Percentiles rank a stretch among this genome's conserved stretches.
These are phyloP conservation scores for Heliconius sara DNA, from an alignment of 2,888 invertebrate genomes.

Conservation along the genomic window DNA sequence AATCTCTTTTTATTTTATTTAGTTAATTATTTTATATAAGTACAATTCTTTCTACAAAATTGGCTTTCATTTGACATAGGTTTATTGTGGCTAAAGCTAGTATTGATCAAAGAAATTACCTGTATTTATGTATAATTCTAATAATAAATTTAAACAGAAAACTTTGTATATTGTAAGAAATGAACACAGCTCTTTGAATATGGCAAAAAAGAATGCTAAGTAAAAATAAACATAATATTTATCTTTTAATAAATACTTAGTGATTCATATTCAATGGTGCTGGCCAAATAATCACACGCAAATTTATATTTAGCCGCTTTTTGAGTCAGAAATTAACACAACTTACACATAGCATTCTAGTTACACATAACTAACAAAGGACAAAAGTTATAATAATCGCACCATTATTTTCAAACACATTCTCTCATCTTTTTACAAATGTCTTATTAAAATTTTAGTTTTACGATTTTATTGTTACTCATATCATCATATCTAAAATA, in stretches of 20 bases:
- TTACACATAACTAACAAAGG: not conserved
- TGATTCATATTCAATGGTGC: not conserved
- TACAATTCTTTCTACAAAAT: slow-evolving; percentile 1
- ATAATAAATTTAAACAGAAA: slow-evolving; percentile 23
- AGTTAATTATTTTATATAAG: slow-evolving; percentile 1
- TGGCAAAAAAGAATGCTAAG: slow-evolving; percentile 17
- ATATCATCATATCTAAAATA: slow-evolving; percentile 1
- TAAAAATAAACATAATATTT: not conserved
- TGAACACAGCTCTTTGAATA: slow-evolving; percentile 33
- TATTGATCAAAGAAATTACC: slow-evolving; percentile 1
- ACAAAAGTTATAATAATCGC: slow-evolving; percentile 3
- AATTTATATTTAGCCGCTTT: not conserved
- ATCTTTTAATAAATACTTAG: not conserved
- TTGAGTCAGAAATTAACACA: not conserved
- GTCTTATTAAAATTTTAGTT: not conserved
- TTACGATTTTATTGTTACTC: not conserved
- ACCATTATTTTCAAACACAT: slow-evolving; percentile 3
- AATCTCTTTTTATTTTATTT: slow-evolving; percentile 23
- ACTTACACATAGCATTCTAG: not conserved
- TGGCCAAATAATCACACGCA: not conserved
- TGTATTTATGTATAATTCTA: slow-evolving; percentile 1
- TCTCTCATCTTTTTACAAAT: not conserved
- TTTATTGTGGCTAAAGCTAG: slow-evolving; percentile 16
- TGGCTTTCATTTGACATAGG: slow-evolving; percentile 11
- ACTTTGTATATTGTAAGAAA: slow-evolving; percentile 32